phyloP scores from a whole-genome alignment of 2,888 invertebrate species.

The Diarsia brunnea region DNA sequence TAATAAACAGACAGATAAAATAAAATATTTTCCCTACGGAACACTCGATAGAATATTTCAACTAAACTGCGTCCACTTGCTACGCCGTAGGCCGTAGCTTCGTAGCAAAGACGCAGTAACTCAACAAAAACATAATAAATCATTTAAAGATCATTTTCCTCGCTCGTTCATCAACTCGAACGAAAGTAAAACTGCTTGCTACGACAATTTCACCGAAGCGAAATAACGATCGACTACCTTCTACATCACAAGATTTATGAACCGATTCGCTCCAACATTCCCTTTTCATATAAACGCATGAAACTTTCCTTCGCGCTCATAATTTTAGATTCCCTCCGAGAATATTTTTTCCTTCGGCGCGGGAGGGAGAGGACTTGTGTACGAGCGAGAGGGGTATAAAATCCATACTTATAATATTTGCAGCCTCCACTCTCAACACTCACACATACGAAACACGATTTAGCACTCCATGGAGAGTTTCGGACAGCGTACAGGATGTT shows the following conservation, averaged over 20 bases:
- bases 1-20: background rate
- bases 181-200: conserved; percentile 67
- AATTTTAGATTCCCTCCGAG: conserved; percentile 88
- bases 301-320: conserved; percentile 80
- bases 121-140: conserved; percentile 38
- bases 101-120: conserved; percentile 10
- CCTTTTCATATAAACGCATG: conserved; percentile 85
- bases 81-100: conserved; percentile 50
- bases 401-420: conserved; percentile 91
- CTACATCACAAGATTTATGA: conserved; percentile 85
- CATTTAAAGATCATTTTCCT: conserved; percentile 53
- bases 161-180: conserved; percentile 56
- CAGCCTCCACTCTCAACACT: conserved; percentile 86
- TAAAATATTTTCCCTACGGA: background rate
- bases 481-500: conserved; percentile 81
- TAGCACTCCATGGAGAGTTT: conserved; percentile 88
- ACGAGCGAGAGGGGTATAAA: conserved; percentile 84
- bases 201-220: conserved; percentile 76
- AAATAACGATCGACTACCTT: conserved; percentile 77
- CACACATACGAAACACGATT: conserved; percentile 84
- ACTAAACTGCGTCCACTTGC: conserved; percentile 11
- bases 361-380: conserved; percentile 74
- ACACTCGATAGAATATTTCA: background rate
- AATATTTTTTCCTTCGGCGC: conserved; percentile 85
- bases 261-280: conserved; percentile 83